Evolutionary conservation across 2,888 invertebrate genomes (phyloP), one percentile per base, ranked within the genome.

Genomic region (Cenopis cana): DNA sequence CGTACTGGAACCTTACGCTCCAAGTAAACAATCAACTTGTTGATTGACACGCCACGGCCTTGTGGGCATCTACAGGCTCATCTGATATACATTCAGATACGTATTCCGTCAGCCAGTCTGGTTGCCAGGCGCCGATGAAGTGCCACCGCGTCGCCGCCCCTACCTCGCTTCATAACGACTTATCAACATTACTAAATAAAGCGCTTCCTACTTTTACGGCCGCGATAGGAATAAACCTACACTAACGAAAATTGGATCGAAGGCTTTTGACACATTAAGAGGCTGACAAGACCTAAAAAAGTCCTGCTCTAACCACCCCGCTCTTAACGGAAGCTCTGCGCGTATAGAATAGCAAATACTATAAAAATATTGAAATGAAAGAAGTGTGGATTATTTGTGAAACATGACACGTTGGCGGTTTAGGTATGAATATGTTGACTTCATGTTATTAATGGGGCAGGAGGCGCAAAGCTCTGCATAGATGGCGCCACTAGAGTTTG

Each of bases 81-180:
- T 8, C 41, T 18, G 38, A 38, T 46, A 59, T 14, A 20, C 18
- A 18, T 59, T 20, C n/a, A 14, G 18, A 17, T 14, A 11, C 12
- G 12, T 14, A 8, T 52, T 20, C 36, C 14, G 5, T 20, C 52
- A 18, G 50, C n/a, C 60, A 46, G 69, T 59, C 69, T 69, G 64
- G 69, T 69, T 69, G 69, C 64, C 33, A 69, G 64, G 64, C 69
- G 62, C 50, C 69, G 24, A 11, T 3, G 41, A 56, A 69, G 50
- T 41, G 57, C 29, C 50, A 62, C n/a, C 69, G 57, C 57, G 62
- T 17, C 62, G 56, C 56, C 56, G 10, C 18, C 41, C 38, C 52
- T 2, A 20, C 52, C 8, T 24, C 38, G n/a, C 5, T 9, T 38
- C 52, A 36, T 52, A 64, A 64, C 64, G 38, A 10, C 38, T 1